Base-by-base conservation (phyloP, 1,140 invertebrate genomes). In the Chlorops oryzae region DNA sequence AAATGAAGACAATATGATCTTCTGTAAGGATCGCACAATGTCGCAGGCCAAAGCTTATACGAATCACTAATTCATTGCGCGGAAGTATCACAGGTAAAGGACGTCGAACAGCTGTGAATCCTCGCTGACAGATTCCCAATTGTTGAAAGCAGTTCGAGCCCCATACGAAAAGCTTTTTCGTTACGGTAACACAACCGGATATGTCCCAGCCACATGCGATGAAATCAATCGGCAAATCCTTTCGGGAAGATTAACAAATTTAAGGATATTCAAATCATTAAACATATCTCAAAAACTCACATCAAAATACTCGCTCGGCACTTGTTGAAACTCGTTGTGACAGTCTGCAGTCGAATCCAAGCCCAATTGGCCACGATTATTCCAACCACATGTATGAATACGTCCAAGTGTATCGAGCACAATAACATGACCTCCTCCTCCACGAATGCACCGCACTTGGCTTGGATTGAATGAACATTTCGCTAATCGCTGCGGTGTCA, bases 381-480 rank as follows among this genome's bases (percentile, higher is more conserved):
- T 95, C 85, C 87, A 91, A 5, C 92, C 92, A 77, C 90, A 94
- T 28, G 83, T 78, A 64, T 84, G 92, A 9, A 93, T 63, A 55
- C 80, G 80, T 10, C 84, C 85, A 38, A 78, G 74, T 35, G 73
- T 70, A 56, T 83, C 80, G 18, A 89, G 65, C 20, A 88, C 73
- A 10, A 90, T 59, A 2, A 84, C 82, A 62, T 90, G 87, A 1
- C 85, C 86, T 24, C 85, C 87, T 45, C 88, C 88, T 43, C 86
- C 87, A 13, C 76, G 73, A 47, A 90, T 84, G 57, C 78, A 75
- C 27, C 73, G 74, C 25, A 86, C 78, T 32, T 75, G 62, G 37
- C 71, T 62, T 13, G 75, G 59, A 38, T 65, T 57, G 27, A 81
- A 63, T 10, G 73, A 64, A 51, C 80, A 68, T 62, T 78, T 71